Percentiles rank a stretch among this genome's conserved stretches.
These are phyloP conservation scores for Pristionchus maxplancki DNA, from an alignment of 2,888 invertebrate species.

Conservation along the genomic window DNA sequence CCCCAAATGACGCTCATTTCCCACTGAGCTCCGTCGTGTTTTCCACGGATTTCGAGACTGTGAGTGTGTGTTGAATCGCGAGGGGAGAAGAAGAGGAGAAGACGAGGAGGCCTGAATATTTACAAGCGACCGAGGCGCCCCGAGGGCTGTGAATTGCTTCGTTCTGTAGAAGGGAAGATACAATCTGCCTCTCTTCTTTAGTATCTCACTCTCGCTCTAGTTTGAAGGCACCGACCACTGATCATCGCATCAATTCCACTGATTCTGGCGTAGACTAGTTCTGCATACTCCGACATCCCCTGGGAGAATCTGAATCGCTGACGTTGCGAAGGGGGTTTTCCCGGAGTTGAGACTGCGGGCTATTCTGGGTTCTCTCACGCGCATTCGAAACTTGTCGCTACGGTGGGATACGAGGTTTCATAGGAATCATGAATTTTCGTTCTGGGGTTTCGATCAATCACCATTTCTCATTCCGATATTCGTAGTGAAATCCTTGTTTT, in stretches of 20 bases:
- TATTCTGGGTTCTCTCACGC: background rate
- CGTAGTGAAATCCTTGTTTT: slow-evolving; percentile 9
- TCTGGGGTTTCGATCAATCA: background rate
- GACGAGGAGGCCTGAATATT: background rate
- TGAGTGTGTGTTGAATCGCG: slow-evolving; percentile 14
- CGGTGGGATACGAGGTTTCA: background rate
- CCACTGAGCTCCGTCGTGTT: slow-evolving; percentile 23
- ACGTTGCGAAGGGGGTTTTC: background rate
- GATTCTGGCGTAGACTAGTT: background rate
- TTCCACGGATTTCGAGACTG: slow-evolving; percentile 36
- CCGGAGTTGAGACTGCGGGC: background rate
- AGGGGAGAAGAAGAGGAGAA: background rate
- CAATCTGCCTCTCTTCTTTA: background rate
- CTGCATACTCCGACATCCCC: background rate
- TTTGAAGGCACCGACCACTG: background rate
- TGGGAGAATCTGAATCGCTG: background rate
- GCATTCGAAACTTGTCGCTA: background rate
- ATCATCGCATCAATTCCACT: background rate
- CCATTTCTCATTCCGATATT: background rate
- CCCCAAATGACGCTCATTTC: slow-evolving; percentile 23
- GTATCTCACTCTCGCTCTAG: background rate
- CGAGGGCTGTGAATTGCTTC: background rate
- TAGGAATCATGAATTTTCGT: background rate
- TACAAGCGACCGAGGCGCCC: background rate
- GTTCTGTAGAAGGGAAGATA: slow-evolving; percentile 22